A percentile compares a stretch with the other conserved stretches of the same genome.
Evolutionary conservation across 2,888 invertebrate species (phyloP).

Genomic region (Macrophya annulata): DNA sequence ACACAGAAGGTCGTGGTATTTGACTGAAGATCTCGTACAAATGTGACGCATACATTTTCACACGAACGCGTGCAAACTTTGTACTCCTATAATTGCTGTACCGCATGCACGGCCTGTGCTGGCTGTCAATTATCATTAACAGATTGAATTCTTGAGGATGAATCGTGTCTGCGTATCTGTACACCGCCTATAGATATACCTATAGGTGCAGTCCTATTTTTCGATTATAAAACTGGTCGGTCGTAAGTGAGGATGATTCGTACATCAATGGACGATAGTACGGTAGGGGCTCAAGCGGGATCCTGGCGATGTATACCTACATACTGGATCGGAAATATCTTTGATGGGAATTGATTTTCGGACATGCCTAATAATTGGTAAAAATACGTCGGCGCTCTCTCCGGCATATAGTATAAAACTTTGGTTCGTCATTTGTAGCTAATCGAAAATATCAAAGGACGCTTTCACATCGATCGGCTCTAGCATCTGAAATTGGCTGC

Average conservation of each 20-base stretch:
- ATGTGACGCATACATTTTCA: too few relatives aligned
- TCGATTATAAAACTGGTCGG: background rate
- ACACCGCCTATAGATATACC: too few relatives aligned
- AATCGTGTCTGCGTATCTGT: too few relatives aligned
- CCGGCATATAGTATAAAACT: background rate
- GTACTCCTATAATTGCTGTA: too few relatives aligned
- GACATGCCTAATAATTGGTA: background rate
- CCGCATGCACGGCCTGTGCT: too few relatives aligned
- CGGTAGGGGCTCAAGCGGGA: background rate
- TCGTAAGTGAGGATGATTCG: background rate
- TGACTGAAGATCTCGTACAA: too few relatives aligned
- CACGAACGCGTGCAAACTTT: too few relatives aligned
- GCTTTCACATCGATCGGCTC: constrained; percentile 19
- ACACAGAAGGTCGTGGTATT: too few relatives aligned
- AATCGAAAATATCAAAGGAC: constrained; percentile 4
- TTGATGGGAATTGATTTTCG: background rate
- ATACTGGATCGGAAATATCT: background rate
- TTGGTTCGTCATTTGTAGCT: background rate
- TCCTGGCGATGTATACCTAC: background rate
- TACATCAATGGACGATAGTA: background rate
- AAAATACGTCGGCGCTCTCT: constrained; percentile 11
- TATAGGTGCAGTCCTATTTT: too few relatives aligned
- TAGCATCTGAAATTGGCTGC: constrained; percentile 4
- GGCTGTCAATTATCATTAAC: too few relatives aligned
- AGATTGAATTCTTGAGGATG: too few relatives aligned